Conservation (phyloP, 2,113 vertebrate genomes). For the Catharus fuscescens region DNA sequence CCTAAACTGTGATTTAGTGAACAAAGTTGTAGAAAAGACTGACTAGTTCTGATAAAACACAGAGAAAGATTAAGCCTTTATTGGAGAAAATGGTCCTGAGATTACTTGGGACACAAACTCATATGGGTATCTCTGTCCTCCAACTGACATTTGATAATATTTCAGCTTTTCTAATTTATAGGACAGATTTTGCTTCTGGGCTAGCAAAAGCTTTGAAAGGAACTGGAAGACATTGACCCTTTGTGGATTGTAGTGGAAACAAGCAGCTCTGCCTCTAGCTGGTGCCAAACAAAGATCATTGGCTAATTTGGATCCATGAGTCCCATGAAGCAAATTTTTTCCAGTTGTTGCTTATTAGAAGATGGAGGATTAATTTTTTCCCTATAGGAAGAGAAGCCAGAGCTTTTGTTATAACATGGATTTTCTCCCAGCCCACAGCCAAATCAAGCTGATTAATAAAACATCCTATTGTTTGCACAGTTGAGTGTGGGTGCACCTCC, state of each 20-base stretch:
- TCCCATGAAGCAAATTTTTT: not conserved
- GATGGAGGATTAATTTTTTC: not conserved
- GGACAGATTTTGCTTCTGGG: not conserved
- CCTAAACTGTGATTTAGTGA: not conserved
- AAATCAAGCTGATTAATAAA: not conserved
- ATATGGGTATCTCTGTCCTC: not conserved
- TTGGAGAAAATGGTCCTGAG: not conserved
- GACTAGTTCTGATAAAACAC: slow-evolving; percentile 20
- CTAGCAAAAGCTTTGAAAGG: not conserved
- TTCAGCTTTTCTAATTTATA: not conserved
- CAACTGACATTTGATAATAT: not conserved
- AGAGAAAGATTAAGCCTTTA: not conserved
- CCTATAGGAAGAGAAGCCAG: not conserved
- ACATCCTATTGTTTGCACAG: fast-evolving
- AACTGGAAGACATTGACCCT: not conserved
- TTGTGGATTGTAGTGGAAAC: not conserved
- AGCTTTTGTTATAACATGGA: not conserved
- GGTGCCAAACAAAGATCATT: not conserved
- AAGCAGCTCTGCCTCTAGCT: not conserved
- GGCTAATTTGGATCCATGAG: not conserved
- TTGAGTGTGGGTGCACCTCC: not conserved
- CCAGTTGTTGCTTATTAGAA: not conserved
- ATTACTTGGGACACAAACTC: not conserved
- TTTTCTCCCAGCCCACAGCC: not conserved
- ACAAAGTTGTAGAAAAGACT: not conserved